Evolutionary conservation across 1,140 invertebrate species (phyloP).

Genomic region (Hyphantria cunea): DNA sequence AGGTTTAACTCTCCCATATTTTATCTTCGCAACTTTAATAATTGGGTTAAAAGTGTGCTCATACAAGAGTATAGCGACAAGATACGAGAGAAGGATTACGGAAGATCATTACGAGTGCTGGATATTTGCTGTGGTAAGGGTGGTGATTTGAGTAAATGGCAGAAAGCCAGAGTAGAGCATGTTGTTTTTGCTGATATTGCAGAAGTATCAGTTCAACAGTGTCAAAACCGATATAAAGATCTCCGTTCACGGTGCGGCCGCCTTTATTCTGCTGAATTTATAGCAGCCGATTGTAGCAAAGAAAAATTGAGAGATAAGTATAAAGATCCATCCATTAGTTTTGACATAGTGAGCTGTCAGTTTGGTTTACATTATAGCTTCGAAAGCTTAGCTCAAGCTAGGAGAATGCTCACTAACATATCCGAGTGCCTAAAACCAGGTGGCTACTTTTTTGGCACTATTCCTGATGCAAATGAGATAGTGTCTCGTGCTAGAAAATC

Average conservation of each 20-base stretch:
- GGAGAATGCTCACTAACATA: slow-evolving; percentile 96
- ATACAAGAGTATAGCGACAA: slow-evolving; percentile 89
- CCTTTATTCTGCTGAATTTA: slow-evolving; percentile 94
- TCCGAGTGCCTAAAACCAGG: slow-evolving; percentile 93
- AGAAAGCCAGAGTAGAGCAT: slow-evolving; percentile 90
- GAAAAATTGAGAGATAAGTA: slow-evolving; percentile 89
- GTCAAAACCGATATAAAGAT: slow-evolving; percentile 86
- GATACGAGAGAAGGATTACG: slow-evolving; percentile 84
- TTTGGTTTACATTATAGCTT: slow-evolving; percentile 99
- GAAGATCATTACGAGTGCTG: slow-evolving; percentile 83
- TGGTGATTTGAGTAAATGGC: slow-evolving; percentile 98
- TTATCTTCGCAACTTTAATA: slow-evolving; percentile 98
- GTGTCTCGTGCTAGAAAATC: slow-evolving; percentile 85
- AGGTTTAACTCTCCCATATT: slow-evolving; percentile 95
- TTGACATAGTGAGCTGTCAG: slow-evolving; percentile 98
- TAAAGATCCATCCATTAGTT: slow-evolving; percentile 87
- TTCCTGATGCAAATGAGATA: slow-evolving; percentile 96
- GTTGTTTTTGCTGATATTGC: slow-evolving; percentile 98
- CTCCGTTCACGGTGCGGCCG: slow-evolving; percentile 75
- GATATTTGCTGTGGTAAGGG: slow-evolving; percentile 97
- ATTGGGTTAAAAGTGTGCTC: slow-evolving; percentile 98
- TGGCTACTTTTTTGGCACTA: slow-evolving; percentile 98
- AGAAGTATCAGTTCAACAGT: slow-evolving; percentile 94
- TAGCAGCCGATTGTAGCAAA: slow-evolving; percentile 95
- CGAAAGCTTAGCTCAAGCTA: slow-evolving; percentile 94